Evolutionary conservation across 2,888 invertebrate genomes (phyloP).

Genomic region (Caenorhabditis sinica): DNA sequence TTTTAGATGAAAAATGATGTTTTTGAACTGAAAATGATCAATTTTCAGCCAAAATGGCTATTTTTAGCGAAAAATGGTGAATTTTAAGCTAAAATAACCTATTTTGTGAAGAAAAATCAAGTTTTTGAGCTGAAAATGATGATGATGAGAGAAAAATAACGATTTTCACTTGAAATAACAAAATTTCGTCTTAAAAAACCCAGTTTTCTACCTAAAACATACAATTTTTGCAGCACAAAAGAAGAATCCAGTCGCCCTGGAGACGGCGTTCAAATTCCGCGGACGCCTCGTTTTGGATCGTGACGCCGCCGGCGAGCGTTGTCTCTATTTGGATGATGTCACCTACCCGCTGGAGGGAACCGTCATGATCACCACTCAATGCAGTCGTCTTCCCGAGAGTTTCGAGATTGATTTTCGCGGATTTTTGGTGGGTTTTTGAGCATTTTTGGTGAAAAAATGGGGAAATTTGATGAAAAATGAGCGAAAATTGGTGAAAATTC

Average conservation of each 20-base stretch:
- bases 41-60: no score
- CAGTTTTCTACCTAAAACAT: no score
- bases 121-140: no score
- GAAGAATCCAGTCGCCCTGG: constrained; percentile 12
- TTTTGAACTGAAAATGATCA: no score
- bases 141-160: no score
- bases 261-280: constrained; percentile 56
- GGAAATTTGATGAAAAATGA: no score
- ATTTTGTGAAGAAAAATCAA: no score
- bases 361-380: constrained; percentile 68
- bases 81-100: no score
- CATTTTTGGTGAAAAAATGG: neutral
- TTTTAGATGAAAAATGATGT: no score
- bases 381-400: constrained; percentile 69
- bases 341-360: constrained; percentile 80
- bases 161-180: no score
- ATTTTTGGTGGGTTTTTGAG: constrained; percentile 68
- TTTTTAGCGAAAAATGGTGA: neutral
- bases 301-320: constrained; percentile 46
- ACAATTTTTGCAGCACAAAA: constrained; percentile 41
- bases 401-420: constrained; percentile 75
- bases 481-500: no score
- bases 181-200: no score
- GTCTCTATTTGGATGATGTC: constrained; percentile 72
- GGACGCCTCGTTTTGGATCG: constrained; percentile 61